Percentiles rank a stretch among this genome's conserved stretches.
Evolutionary conservation across 2,888 invertebrate species (phyloP).

Genomic region (Gari tellinella): DNA sequence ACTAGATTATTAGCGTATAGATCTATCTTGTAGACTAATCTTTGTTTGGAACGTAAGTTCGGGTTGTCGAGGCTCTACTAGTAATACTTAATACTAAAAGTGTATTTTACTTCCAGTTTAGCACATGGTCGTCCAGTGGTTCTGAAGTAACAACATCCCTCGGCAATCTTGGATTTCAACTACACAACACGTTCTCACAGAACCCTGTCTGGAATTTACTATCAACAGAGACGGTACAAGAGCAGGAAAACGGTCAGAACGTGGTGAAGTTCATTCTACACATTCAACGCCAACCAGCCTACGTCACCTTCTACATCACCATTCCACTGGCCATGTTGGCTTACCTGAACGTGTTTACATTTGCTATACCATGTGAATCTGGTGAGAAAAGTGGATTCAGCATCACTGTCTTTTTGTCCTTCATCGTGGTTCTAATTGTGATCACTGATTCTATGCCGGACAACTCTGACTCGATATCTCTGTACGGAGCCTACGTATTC

Average conservation of each 20-base stretch:
- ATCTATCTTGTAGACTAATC: too few species aligned
- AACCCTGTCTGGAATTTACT: slow-evolving; percentile 44
- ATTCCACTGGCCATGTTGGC: slow-evolving; percentile 46
- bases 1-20: too few species aligned
- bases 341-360: slow-evolving; percentile 46
- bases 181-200: slow-evolving; percentile 38
- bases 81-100: too few species aligned
- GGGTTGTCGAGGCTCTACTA: too few species aligned
- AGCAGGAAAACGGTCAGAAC: slow-evolving; percentile 16
- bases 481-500: slow-evolving; percentile 36
- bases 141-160: slow-evolving; percentile 24
- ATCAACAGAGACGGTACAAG: slow-evolving; percentile 9
- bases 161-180: slow-evolving; percentile 32
- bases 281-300: slow-evolving; percentile 40
- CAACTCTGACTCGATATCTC: slow-evolving; percentile 42
- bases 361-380: slow-evolving; percentile 33
- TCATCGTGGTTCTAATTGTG: slow-evolving; percentile 42
- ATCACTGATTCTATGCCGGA: slow-evolving; percentile 34
- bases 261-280: slow-evolving; percentile 30
- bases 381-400: slow-evolving; percentile 49
- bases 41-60: too few species aligned
- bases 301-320: slow-evolving; percentile 40
- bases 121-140: slow-evolving; percentile 40
- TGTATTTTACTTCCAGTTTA: slow-evolving; percentile 28
- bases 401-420: slow-evolving; percentile 45